Evolutionary conservation across 2,888 invertebrate species (phyloP).

Genomic region (Stenoptilia bipunctidactyla): DNA sequence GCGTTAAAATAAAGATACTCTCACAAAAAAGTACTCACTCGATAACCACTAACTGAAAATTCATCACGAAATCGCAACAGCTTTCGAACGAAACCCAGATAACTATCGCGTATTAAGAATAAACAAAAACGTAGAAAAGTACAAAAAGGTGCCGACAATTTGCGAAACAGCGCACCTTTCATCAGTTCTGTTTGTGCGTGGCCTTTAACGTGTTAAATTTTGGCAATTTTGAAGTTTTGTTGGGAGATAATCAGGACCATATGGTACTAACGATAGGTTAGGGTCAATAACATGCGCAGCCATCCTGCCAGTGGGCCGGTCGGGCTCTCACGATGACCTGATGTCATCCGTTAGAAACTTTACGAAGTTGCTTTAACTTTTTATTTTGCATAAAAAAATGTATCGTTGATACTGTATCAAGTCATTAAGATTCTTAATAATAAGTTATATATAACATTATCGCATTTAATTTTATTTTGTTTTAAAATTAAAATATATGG

Average conservation of each 20-base stretch:
- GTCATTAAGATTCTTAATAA: no score
- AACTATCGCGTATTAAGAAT: background rate
- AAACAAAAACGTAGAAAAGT: background rate
- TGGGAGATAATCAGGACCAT: slow-evolving; percentile 47
- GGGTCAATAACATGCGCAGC: slow-evolving; percentile 63
- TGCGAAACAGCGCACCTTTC: slow-evolving; percentile 3
- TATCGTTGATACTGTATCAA: no score
- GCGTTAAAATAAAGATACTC: no score
- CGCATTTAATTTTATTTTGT: no score
- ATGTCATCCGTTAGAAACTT: slow-evolving; percentile 23
- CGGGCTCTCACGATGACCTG: slow-evolving; percentile 51
- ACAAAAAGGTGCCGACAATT: background rate
- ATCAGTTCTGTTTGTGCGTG: slow-evolving; percentile 11
- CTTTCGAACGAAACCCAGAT: background rate
- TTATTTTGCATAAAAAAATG: no score
- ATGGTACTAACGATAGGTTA: slow-evolving; percentile 61
- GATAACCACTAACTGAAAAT: background rate
- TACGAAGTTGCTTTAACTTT: slow-evolving; percentile 32
- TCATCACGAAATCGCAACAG: background rate
- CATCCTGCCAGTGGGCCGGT: slow-evolving; percentile 53
- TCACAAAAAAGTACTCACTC: background rate
- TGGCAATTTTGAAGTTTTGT: slow-evolving; percentile 34
- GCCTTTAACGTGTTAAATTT: slow-evolving; percentile 16
- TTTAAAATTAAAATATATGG: no score
- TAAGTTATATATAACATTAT: no score